A percentile compares a stretch with the other conserved stretches of the same genome.
Conservation (phyloP, 2,888 invertebrate species). For the Ptilodon capucinus region DNA sequence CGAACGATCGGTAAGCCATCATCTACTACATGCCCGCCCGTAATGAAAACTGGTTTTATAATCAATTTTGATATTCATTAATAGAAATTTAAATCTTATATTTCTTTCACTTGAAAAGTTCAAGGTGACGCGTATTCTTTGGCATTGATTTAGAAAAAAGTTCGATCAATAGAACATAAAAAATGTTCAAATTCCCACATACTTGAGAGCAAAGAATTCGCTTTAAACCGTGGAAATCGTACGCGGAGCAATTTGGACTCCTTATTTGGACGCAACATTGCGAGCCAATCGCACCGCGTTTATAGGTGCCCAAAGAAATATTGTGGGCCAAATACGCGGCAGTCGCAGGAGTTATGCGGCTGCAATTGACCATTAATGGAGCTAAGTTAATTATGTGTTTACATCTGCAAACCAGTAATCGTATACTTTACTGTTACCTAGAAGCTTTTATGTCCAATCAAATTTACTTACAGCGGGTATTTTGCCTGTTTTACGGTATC, state of each 20-base stretch:
- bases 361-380: slow-evolving; percentile 26
- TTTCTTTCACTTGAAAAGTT: not conserved
- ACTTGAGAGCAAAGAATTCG: slow-evolving; percentile 4
- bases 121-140: not conserved
- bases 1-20: slow-evolving; percentile 89
- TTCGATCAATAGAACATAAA: not conserved
- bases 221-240: slow-evolving; percentile 2
- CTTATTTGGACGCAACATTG: slow-evolving; percentile 6
- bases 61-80: too few relatives aligned
- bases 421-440: slow-evolving; percentile 54
- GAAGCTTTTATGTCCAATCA: slow-evolving; percentile 66
- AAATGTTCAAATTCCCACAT: slow-evolving; percentile 1
- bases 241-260: slow-evolving; percentile 4
- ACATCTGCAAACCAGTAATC: slow-evolving; percentile 40
- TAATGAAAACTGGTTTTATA: too few relatives aligned
- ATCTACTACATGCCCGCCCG: not conserved
- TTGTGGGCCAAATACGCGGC: not conserved
- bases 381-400: slow-evolving; percentile 47
- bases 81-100: not conserved
- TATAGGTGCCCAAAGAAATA: slow-evolving; percentile 7
- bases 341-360: slow-evolving; percentile 13
- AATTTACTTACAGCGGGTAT: slow-evolving; percentile 55
- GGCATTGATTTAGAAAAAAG: not conserved
- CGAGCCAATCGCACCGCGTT: slow-evolving; percentile 1
- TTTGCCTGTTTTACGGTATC: slow-evolving; percentile 66